A percentile compares a stretch with the other conserved stretches of the same genome.
Conservation (phyloP, 1,140 invertebrate species). For the Ips nitidus region DNA sequence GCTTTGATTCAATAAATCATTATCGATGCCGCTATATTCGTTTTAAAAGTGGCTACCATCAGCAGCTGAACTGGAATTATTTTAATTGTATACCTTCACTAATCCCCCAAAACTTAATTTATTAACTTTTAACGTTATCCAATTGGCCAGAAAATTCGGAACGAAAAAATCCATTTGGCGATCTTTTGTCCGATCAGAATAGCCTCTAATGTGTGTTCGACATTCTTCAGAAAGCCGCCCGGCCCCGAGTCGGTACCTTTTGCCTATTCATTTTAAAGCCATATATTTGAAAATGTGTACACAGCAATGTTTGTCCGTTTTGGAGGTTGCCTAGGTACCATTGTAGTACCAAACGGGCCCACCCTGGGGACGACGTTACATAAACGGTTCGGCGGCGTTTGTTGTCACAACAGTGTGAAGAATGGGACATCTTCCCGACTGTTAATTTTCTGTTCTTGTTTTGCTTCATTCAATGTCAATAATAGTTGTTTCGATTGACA, state of each 20-base stretch:
- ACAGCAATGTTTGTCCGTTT: constrained; percentile 46
- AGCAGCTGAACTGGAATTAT: background rate
- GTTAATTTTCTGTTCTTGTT: constrained; percentile 1
- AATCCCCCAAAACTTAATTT: constrained; percentile 16
- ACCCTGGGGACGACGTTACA: constrained; percentile 40
- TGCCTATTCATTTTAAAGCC: constrained; percentile 42
- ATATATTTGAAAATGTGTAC: constrained; percentile 49
- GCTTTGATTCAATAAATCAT: constrained; percentile 23
- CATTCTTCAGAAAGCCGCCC: constrained; percentile 27
- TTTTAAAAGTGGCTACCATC: background rate
- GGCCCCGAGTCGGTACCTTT: constrained; percentile 37
- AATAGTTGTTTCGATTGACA: no score
- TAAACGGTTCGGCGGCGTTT: constrained; percentile 42
- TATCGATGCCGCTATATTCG: background rate
- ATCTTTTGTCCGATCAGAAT: constrained; percentile 19
- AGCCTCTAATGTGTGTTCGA: constrained; percentile 26
- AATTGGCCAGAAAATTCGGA: constrained; percentile 28
- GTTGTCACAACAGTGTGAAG: constrained; percentile 42
- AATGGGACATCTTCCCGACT: constrained; percentile 41
- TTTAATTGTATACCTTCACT: background rate
- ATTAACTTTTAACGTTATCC: constrained; percentile 31
- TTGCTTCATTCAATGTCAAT: background rate
- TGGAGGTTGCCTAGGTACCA: constrained; percentile 38
- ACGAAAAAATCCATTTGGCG: constrained; percentile 27
- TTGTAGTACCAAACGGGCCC: constrained; percentile 36